Evolutionary conservation across 2,797 vertebrate genomes (phyloP).

Genomic region (Danio kyathit): DNA sequence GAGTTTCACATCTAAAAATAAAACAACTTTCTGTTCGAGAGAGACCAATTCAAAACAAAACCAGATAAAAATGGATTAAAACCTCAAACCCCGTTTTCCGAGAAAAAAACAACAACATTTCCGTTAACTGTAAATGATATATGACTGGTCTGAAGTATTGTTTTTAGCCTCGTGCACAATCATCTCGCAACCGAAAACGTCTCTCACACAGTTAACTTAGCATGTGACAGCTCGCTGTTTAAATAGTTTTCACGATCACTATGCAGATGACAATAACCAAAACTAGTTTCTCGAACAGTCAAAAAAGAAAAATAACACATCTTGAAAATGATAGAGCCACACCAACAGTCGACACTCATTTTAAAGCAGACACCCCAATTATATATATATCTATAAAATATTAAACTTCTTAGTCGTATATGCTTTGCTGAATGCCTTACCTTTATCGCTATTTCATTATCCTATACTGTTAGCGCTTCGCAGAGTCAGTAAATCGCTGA

Average conservation of each 20-base stretch:
- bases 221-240: neutral
- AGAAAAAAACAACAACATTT: neutral
- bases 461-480: no score
- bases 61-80: neutral
- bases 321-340: neutral
- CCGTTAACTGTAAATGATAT: no score
- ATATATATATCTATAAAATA: neutral
- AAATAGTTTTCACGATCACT: neutral
- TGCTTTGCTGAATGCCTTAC: constrained; percentile 9
- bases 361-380: neutral
- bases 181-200: neutral
- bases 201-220: neutral
- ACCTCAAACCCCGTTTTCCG: neutral
- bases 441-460: constrained; percentile 25
- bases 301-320: neutral
- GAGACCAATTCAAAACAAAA: neutral
- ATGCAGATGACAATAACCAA: neutral
- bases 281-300: neutral
- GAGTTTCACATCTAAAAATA: neutral
- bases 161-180: neutral
- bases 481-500: constrained; percentile 53
- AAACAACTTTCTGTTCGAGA: neutral
- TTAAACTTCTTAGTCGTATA: neutral
- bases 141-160: neutral
- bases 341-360: neutral